Evolutionary conservation across 2,888 invertebrate genomes (phyloP).

Genomic region (Mactromeris polynyma): DNA sequence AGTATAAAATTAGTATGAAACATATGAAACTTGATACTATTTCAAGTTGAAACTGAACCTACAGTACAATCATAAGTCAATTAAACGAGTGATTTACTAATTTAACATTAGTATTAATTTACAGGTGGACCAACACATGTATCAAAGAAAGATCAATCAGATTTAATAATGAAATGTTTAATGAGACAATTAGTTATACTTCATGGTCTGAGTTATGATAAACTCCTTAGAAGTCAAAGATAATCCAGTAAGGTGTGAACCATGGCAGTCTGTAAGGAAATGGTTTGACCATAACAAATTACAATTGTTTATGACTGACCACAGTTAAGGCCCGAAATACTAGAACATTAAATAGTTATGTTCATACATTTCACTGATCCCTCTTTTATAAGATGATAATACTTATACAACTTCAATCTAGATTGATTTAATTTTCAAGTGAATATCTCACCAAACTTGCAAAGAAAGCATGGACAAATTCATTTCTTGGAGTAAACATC

Average conservation of each 20-base stretch:
- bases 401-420: no score
- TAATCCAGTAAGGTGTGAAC: neutral
- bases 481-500: no score
- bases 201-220: conserved; percentile 35
- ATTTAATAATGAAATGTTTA: conserved; percentile 57
- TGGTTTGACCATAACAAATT: neutral
- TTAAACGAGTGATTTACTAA: conserved; percentile 59
- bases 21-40: conserved; percentile 55
- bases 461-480: no score
- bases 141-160: conserved; percentile 58
- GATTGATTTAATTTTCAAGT: no score
- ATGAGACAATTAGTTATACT: conserved; percentile 63
- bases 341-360: neutral
- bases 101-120: conserved; percentile 60
- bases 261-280: neutral
- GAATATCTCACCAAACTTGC: no score
- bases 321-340: neutral
- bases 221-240: conserved; percentile 1
- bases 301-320: neutral
- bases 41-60: conserved; percentile 55
- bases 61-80: conserved; percentile 67
- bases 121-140: conserved; percentile 23
- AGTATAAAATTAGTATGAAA: conserved; percentile 59
- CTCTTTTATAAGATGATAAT: no score
- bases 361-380: neutral